Evolutionary conservation across 2,113 vertebrate species (phyloP).

Genomic region (Podarcis raffonei): DNA sequence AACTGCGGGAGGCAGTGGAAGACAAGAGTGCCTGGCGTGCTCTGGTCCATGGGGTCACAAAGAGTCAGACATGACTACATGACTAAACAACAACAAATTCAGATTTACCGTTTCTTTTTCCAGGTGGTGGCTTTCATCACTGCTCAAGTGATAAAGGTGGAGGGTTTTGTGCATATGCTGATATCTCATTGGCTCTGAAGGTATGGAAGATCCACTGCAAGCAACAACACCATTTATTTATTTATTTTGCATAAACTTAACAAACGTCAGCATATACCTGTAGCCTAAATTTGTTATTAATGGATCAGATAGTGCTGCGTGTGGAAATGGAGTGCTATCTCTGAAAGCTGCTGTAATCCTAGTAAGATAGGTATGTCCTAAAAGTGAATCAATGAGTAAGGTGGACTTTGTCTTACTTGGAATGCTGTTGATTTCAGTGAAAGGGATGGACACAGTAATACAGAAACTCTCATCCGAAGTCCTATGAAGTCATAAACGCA

Average conservation of each 20-base stretch:
- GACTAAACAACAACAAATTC: no score
- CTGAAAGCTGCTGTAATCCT: neutral
- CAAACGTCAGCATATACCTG: neutral
- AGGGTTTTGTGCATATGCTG: slow-evolving; percentile 95
- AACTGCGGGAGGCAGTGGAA: no score
- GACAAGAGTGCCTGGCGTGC: no score
- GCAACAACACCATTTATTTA: neutral
- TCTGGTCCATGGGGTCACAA: no score
- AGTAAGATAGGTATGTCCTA: neutral
- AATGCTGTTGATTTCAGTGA: neutral
- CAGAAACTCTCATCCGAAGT: neutral
- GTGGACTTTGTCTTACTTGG: neutral
- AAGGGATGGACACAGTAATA: neutral
- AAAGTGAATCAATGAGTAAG: neutral
- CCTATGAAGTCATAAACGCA: no score
- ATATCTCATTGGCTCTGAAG: slow-evolving; percentile 94
- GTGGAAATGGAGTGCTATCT: neutral
- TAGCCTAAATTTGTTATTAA: slow-evolving; percentile 1
- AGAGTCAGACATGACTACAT: no score
- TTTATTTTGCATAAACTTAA: neutral
- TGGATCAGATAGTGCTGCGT: neutral
- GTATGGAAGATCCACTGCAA: slow-evolving; percentile 65
- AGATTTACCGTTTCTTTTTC: neutral
- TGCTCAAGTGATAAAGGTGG: slow-evolving; percentile 94
- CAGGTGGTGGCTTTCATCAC: slow-evolving; percentile 99